Evolutionary conservation across 2,888 invertebrate genomes (phyloP).

Genomic region (Acleris emargana): DNA sequence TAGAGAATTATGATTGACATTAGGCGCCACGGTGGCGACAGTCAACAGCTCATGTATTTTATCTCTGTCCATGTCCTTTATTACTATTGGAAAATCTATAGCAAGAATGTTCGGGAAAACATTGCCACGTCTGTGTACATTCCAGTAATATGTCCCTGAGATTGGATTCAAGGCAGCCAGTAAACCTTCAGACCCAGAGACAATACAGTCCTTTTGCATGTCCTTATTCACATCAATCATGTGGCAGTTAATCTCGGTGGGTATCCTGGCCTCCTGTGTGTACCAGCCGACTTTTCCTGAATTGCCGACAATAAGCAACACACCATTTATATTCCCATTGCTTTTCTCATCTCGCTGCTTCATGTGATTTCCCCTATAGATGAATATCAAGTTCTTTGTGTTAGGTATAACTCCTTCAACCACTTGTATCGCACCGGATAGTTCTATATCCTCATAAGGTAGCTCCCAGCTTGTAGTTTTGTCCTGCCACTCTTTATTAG

Average conservation of each 20-base stretch:
- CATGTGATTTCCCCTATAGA: slow-evolving; percentile 88
- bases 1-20: slow-evolving; percentile 83
- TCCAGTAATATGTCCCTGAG: slow-evolving; percentile 84
- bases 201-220: slow-evolving; percentile 88
- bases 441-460: slow-evolving; percentile 87
- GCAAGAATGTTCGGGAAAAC: slow-evolving; percentile 80
- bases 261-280: slow-evolving; percentile 86
- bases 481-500: slow-evolving; percentile 79
- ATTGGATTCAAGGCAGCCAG: slow-evolving; percentile 79
- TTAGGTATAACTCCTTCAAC: slow-evolving; percentile 86
- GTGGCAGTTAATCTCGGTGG: slow-evolving; percentile 89
- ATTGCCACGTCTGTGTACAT: slow-evolving; percentile 82
- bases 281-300: slow-evolving; percentile 90
- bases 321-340: slow-evolving; percentile 84
- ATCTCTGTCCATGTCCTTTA: slow-evolving; percentile 90
- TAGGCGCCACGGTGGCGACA: slow-evolving; percentile 79
- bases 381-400: slow-evolving; percentile 88
- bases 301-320: slow-evolving; percentile 87
- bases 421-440: slow-evolving; percentile 88
- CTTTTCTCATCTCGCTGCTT: slow-evolving; percentile 75
- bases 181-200: slow-evolving; percentile 87
- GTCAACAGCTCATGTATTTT: slow-evolving; percentile 87
- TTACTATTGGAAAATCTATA: slow-evolving; percentile 87
- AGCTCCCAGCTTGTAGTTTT: slow-evolving; percentile 88
- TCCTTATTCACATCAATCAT: slow-evolving; percentile 89